Percentiles rank a stretch among this genome's conserved stretches.
Evolutionary conservation across 2,113 vertebrate genomes (phyloP).

Genomic region (Sisor rabdophorus): DNA sequence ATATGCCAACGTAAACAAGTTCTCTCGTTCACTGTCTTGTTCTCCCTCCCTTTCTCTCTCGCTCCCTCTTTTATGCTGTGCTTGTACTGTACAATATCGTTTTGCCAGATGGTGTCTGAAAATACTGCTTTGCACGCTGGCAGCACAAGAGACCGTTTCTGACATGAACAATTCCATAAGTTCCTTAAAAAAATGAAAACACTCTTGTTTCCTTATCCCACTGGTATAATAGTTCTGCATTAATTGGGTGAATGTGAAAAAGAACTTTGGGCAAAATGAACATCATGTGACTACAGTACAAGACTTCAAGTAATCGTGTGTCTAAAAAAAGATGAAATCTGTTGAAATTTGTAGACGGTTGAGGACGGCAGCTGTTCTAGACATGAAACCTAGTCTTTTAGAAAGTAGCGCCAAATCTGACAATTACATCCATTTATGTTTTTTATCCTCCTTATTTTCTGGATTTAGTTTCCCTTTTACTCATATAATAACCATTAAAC

Average conservation of each 20-base stretch:
- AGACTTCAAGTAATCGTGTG: background rate
- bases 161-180: constrained; percentile 14
- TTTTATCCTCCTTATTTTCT: too few species aligned
- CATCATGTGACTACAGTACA: background rate
- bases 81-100: constrained; percentile 1
- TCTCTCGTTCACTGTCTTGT: constrained; percentile 9
- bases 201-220: background rate
- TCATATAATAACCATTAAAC: too few species aligned
- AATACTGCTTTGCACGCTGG: constrained; percentile 5
- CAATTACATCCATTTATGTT: too few species aligned
- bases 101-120: constrained; percentile 33
- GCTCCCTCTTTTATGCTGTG: background rate
- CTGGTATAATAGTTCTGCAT: background rate
- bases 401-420: too few species aligned
- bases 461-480: too few species aligned
- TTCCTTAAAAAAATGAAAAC: constrained; percentile 27
- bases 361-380: background rate
- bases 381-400: too few species aligned
- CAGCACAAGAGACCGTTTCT: constrained; percentile 22
- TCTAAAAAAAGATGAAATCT: background rate
- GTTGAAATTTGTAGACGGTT: background rate
- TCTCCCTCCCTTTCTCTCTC: too few species aligned
- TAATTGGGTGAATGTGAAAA: constrained; percentile 1
- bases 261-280: background rate
- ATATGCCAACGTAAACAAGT: background rate